A percentile compares a stretch with the other conserved stretches of the same genome.
These are phyloP conservation scores for Atherinomorus stipes DNA, from an alignment of 2,113 vertebrate genomes.

Conservation along the genomic window DNA sequence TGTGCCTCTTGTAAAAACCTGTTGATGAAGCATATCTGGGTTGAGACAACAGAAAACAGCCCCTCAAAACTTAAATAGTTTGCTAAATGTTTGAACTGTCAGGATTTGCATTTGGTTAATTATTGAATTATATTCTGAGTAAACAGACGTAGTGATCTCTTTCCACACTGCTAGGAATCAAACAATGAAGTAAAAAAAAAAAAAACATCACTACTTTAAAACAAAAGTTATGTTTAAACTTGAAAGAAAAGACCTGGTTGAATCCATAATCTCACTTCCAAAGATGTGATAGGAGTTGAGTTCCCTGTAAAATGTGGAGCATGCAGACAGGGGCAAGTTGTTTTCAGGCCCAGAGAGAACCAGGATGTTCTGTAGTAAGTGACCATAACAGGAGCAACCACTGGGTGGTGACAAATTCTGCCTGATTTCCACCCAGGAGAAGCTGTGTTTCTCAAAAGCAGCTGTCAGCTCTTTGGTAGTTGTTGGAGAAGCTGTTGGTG, in stretches of 20 bases:
- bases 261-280: too few species aligned
- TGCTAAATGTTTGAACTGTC: not conserved
- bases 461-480: not conserved
- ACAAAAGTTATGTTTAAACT: too few species aligned
- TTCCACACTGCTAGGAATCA: too few species aligned
- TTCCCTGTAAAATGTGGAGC: too few species aligned
- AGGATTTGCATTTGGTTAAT: not conserved
- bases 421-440: not conserved
- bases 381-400: not conserved
- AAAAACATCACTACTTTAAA: too few species aligned
- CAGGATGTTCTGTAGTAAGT: not conserved
- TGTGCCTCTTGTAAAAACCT: too few species aligned
- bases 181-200: too few species aligned
- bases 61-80: not conserved
- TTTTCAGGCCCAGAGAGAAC: not conserved
- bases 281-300: too few species aligned
- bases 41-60: too few species aligned
- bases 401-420: constrained; percentile 52
- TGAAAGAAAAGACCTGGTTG: too few species aligned
- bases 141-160: too few species aligned
- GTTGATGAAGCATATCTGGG: not conserved
- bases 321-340: not conserved
- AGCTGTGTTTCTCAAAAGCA: not conserved
- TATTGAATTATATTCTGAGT: not conserved
- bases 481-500: too few species aligned